These are phyloP conservation scores for Poecilia velifera DNA, from an alignment of 2,797 vertebrate genomes.

Conservation along the genomic window DNA sequence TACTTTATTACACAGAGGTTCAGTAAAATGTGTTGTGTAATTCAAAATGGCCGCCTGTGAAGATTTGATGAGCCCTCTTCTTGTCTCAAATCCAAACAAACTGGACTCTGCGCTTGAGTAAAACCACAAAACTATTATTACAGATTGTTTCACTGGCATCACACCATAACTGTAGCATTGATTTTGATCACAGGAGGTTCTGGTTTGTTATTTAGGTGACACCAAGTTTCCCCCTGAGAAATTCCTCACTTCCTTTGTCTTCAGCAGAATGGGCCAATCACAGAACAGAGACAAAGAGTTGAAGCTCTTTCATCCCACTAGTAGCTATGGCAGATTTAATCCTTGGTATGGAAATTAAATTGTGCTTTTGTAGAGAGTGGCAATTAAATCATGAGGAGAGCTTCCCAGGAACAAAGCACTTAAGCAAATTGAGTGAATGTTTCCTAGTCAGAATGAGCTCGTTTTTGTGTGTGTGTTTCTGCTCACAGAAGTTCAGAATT, in stretches of 20 bases:
- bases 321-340: slow-evolving; percentile 64
- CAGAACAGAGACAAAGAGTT: slow-evolving; percentile 39
- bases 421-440: slow-evolving; percentile 75
- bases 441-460: slow-evolving; percentile 53
- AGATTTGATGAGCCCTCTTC: neutral
- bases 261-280: slow-evolving; percentile 37
- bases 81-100: neutral
- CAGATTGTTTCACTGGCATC: too few relatives aligned
- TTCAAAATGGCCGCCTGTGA: neutral
- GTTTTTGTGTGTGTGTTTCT: slow-evolving; percentile 28
- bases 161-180: neutral
- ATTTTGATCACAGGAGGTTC: neutral
- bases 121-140: neutral
- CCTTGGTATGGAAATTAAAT: slow-evolving; percentile 72
- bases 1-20: neutral
- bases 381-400: slow-evolving; percentile 77
- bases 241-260: slow-evolving; percentile 29
- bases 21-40: too few relatives aligned
- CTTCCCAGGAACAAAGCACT: slow-evolving; percentile 74
- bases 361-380: slow-evolving; percentile 73
- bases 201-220: slow-evolving; percentile 38
- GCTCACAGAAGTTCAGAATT: slow-evolving; percentile 41
- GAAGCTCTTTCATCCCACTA: slow-evolving; percentile 35
- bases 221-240: slow-evolving; percentile 24
- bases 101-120: neutral